A percentile compares a stretch with the other conserved stretches of the same genome.
phyloP scores from a whole-genome alignment of 2,888 invertebrate genomes.

The Noctua fimbriata region DNA sequence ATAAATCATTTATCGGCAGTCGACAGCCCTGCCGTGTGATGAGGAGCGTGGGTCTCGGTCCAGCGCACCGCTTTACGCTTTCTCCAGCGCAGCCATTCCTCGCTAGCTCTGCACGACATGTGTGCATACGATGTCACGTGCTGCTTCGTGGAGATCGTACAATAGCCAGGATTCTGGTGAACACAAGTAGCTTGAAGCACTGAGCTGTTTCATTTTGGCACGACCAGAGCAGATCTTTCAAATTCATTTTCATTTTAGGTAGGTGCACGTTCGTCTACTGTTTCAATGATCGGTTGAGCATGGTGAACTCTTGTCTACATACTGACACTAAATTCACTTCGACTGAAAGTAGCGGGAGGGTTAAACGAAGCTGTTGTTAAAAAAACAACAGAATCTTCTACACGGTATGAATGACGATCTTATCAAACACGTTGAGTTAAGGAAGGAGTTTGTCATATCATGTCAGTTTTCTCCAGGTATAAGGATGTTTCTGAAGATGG shows the following conservation, averaged over 20 bases:
- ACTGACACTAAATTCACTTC: not conserved
- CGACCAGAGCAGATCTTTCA: not conserved
- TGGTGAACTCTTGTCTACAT: not conserved
- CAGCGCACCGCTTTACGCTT: slow-evolving; percentile 81
- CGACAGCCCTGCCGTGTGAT: slow-evolving; percentile 69
- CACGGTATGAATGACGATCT: not conserved
- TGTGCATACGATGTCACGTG: slow-evolving; percentile 60
- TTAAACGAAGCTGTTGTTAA: not conserved
- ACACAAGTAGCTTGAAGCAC: not conserved
- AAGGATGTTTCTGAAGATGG: not conserved
- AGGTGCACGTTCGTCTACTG: not conserved
- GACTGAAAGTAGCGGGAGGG: not conserved
- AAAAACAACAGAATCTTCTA: not conserved
- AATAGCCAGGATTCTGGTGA: slow-evolving; percentile 30
- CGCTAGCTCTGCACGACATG: slow-evolving; percentile 68
- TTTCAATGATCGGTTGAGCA: not conserved
- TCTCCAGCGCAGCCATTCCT: slow-evolving; percentile 79
- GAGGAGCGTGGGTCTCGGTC: slow-evolving; percentile 78
- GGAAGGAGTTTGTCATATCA: not conserved
- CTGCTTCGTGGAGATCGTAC: slow-evolving; percentile 31
- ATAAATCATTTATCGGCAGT: slow-evolving; percentile 29
- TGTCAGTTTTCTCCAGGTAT: not conserved
- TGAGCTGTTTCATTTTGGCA: not conserved
- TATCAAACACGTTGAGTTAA: not conserved
- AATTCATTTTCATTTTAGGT: not conserved